Percentiles rank a stretch among this genome's conserved stretches.
Evolutionary conservation across 2,113 vertebrate genomes (phyloP).

Genomic region (Alectura lathami): DNA sequence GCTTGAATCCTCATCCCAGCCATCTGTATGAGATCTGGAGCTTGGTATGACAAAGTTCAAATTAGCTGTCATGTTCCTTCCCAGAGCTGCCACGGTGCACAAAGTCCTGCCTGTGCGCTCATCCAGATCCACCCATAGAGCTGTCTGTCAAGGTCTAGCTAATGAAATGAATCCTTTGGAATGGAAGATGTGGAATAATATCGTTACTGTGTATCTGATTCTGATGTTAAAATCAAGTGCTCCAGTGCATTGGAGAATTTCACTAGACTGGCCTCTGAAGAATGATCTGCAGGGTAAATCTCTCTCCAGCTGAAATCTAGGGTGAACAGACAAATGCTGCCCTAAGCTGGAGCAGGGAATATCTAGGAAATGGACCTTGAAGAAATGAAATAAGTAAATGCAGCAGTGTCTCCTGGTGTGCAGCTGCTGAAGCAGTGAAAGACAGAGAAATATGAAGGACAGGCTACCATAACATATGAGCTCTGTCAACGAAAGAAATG

Average conservation of each 20-base stretch:
- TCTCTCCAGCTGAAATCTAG: not conserved
- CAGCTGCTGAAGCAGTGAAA: slow-evolving; percentile 7
- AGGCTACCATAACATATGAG: slow-evolving; percentile 36
- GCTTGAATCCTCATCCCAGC: not conserved
- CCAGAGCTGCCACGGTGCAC: not conserved
- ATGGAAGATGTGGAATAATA: not conserved
- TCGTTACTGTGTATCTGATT: not conserved
- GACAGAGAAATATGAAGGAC: slow-evolving; percentile 41
- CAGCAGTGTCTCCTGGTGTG: slow-evolving; percentile 15
- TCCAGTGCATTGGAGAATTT: not conserved
- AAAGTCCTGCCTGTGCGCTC: not conserved
- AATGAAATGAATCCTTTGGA: not conserved
- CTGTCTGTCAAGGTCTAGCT: not conserved
- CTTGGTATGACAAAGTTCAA: not conserved
- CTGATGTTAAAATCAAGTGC: not conserved
- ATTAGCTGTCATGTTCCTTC: slow-evolving; percentile 21
- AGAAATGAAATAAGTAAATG: not conserved
- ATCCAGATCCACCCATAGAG: not conserved
- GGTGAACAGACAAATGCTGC: not conserved
- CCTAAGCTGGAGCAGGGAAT: not conserved
- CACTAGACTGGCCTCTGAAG: not conserved
- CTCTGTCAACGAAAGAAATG: slow-evolving; percentile 61
- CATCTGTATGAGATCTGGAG: not conserved
- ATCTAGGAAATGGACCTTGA: slow-evolving; percentile 14
- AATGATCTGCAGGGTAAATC: not conserved